These are phyloP conservation scores for Cordilura impudica DNA, from an alignment of 2,888 invertebrate species.

Conservation along the genomic window DNA sequence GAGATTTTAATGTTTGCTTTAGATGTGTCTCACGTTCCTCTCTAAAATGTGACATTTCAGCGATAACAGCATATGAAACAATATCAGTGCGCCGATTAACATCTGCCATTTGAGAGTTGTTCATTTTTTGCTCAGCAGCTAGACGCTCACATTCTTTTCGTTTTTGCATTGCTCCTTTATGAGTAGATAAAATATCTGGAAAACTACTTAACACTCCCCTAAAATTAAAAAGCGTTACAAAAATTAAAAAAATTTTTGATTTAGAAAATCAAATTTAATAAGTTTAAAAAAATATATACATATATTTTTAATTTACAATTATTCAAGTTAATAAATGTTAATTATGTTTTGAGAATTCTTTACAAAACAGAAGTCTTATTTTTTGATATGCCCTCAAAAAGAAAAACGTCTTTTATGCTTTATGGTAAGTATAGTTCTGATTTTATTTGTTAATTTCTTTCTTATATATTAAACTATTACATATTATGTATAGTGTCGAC, in stretches of 20 bases:
- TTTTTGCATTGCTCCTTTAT: slow-evolving; percentile 93
- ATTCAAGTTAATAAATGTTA: too few species aligned
- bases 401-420: too few species aligned
- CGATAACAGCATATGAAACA: slow-evolving; percentile 94
- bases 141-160: slow-evolving; percentile 91
- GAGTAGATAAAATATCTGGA: slow-evolving; percentile 93
- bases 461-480: too few species aligned
- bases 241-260: not conserved
- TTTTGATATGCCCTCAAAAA: too few species aligned
- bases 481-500: too few species aligned
- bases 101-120: slow-evolving; percentile 87
- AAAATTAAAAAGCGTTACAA: slow-evolving; percentile 9
- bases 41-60: slow-evolving; percentile 97
- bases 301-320: too few species aligned
- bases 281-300: too few species aligned
- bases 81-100: slow-evolving; percentile 92
- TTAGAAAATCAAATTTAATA: too few species aligned
- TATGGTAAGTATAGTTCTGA: too few species aligned
- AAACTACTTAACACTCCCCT: slow-evolving; percentile 92
- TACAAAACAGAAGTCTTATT: too few species aligned
- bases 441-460: too few species aligned
- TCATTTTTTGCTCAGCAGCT: slow-evolving; percentile 89
- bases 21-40: slow-evolving; percentile 90
- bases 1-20: slow-evolving; percentile 90
- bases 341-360: too few species aligned